Evolutionary conservation across 2,888 invertebrate species (phyloP).

Genomic region (Perizoma affinitatum): DNA sequence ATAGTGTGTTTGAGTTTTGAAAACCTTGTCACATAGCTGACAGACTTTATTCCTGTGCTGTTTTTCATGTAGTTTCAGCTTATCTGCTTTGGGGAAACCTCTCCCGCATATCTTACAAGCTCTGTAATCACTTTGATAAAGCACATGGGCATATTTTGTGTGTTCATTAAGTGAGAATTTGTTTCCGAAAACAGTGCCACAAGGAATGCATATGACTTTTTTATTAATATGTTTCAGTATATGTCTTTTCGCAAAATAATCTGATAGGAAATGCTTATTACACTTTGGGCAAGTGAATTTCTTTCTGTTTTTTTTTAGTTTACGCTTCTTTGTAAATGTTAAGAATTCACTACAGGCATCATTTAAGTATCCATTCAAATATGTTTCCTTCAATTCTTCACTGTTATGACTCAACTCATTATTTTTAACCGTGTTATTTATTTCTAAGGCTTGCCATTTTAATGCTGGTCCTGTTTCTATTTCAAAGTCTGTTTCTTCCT

Average conservation of each 20-base stretch:
- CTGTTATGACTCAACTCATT: constrained; percentile 32
- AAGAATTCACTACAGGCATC: constrained; percentile 68
- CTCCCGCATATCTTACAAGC: constrained; percentile 63
- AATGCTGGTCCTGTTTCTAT: constrained; percentile 5
- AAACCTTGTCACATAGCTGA: constrained; percentile 62
- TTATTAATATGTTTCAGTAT: constrained; percentile 58
- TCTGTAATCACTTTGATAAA: constrained; percentile 46
- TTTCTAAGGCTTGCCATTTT: constrained; percentile 10
- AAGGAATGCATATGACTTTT: constrained; percentile 55
- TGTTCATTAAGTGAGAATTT: constrained; percentile 71
- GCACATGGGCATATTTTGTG: constrained; percentile 59
- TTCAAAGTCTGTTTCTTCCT: constrained; percentile 48
- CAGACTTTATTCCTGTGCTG: constrained; percentile 58
- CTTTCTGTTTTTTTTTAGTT: constrained; percentile 38
- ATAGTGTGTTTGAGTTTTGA: constrained; percentile 52
- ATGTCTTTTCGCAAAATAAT: constrained; percentile 68
- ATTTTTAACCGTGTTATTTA: background rate
- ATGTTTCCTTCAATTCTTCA: background rate
- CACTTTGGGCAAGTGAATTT: constrained; percentile 66
- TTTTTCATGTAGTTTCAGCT: constrained; percentile 53
- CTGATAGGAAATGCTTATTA: constrained; percentile 68
- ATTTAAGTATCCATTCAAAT: constrained; percentile 54
- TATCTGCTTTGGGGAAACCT: constrained; percentile 47
- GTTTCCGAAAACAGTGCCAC: constrained; percentile 54
- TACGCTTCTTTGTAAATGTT: constrained; percentile 61